phyloP scores from a whole-genome alignment of 2,797 vertebrate genomes.

The Odontamblyopus rebecca region DNA sequence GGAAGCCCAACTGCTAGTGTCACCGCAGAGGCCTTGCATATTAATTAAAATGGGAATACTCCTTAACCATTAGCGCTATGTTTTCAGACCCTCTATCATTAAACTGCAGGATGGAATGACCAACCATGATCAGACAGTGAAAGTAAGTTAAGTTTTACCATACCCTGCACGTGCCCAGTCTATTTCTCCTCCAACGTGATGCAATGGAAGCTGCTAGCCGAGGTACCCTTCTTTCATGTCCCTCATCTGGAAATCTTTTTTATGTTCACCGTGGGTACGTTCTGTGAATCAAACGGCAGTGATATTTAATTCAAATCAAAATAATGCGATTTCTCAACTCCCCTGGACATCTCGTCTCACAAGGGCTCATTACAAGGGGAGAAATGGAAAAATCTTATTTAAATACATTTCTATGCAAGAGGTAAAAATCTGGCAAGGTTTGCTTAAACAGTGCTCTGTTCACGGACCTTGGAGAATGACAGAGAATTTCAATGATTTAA shows the following conservation, averaged over 20 bases:
- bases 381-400: constrained; percentile 20
- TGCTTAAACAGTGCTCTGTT: constrained; percentile 13
- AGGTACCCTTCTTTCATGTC: constrained; percentile 60
- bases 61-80: background rate
- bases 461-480: constrained; percentile 13
- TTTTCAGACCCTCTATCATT: constrained; percentile 14
- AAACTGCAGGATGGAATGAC: constrained; percentile 9
- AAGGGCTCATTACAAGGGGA: constrained; percentile 26
- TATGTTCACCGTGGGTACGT: constrained; percentile 40
- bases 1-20: constrained; percentile 31
- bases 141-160: constrained; percentile 2
- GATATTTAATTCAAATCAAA: constrained; percentile 51
- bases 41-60: constrained; percentile 32
- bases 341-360: constrained; percentile 19
- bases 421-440: background rate
- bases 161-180: constrained; percentile 23
- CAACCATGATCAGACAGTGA: constrained; percentile 10
- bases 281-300: constrained; percentile 46
- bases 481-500: constrained; percentile 17
- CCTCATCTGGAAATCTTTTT: constrained; percentile 55
- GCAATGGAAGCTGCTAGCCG: constrained; percentile 37
- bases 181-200: constrained; percentile 39
- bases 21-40: constrained; percentile 17
- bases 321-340: constrained; percentile 18
- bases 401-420: constrained; percentile 32